A percentile compares a stretch with the other conserved stretches of the same genome.
Evolutionary conservation across 2,113 vertebrate species (phyloP).

Genomic region (Macaca fascicularis): T2T-MFA8v1.1 NC_088375.1:28762501-28763000

Average conservation of each 20-base stretch:
- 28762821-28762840: background rate
- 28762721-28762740: background rate
- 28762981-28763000: background rate
- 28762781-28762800: background rate
- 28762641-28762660: background rate
- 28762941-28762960: background rate
- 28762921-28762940: too few relatives aligned
- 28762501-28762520: background rate
- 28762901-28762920: background rate
- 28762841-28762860: background rate
- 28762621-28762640: background rate
- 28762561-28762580: background rate
- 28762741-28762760: background rate
- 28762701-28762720: too few relatives aligned
- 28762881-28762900: background rate
- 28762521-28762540: too few relatives aligned
- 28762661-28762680: background rate
- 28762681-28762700: fast-evolving
- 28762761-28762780: background rate
- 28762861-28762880: background rate
- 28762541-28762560: background rate
- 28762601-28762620: background rate
- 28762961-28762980: background rate
- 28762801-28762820: background rate
- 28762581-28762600: background rate